Conservation (phyloP, 2,113 vertebrate genomes). For the Lasiurus borealis region DNA sequence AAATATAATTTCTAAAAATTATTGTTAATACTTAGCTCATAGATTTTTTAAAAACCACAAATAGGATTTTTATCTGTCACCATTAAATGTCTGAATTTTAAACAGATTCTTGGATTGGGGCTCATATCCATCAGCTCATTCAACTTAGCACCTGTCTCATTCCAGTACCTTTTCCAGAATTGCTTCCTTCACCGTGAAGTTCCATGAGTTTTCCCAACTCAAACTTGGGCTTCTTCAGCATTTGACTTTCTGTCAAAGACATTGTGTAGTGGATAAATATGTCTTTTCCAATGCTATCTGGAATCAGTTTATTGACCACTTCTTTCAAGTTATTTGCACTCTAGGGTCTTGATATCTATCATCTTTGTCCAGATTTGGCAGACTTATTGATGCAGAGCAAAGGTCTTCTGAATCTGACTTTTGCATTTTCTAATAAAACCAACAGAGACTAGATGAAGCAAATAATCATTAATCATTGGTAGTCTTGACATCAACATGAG, state of each 20-base stretch:
- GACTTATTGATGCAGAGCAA: background rate
- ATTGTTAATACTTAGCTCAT: conserved; percentile 1
- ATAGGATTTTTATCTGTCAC: background rate
- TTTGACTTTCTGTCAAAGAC: background rate
- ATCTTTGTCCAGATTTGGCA: background rate
- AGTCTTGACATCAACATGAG: background rate
- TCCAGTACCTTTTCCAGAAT: background rate
- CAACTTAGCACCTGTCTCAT: background rate
- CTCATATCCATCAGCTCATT: background rate
- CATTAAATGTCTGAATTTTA: background rate
- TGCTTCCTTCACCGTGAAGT: background rate
- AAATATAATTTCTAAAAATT: background rate
- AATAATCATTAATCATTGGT: background rate
- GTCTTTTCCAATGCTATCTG: background rate
- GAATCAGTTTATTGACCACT: background rate
- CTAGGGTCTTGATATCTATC: background rate
- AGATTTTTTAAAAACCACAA: background rate
- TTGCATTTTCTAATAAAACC: background rate
- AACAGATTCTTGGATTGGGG: background rate
- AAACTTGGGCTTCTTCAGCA: background rate
- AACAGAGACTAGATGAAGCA: background rate
- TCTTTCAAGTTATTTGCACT: background rate
- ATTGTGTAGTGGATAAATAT: background rate
- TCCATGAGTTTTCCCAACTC: background rate
- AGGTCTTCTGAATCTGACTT: background rate